phyloP scores from a whole-genome alignment of 1,140 invertebrate genomes.

The Carposina sasakii region DNA sequence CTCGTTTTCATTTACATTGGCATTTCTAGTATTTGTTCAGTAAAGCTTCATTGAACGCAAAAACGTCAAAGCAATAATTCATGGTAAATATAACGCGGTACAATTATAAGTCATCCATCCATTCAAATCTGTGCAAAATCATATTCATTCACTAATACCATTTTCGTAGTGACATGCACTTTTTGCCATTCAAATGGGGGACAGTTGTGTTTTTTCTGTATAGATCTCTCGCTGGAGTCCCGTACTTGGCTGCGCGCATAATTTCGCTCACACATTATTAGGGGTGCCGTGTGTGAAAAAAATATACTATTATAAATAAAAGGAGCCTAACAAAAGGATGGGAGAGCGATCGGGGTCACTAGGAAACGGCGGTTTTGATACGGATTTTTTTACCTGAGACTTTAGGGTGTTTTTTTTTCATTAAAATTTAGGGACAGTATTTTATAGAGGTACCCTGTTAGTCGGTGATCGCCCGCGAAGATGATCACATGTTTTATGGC shows the following conservation, averaged over 20 bases:
- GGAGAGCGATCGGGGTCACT: constrained; percentile 69
- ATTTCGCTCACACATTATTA: constrained; percentile 66
- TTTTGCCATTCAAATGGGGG: constrained; percentile 70
- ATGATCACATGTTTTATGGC: constrained; percentile 67
- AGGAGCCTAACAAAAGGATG: constrained; percentile 64
- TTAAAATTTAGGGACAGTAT: constrained; percentile 45
- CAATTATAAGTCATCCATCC: constrained; percentile 70
- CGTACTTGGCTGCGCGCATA: constrained; percentile 45
- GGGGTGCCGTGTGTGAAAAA: constrained; percentile 69
- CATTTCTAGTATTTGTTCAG: background rate
- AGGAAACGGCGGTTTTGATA: constrained; percentile 70
- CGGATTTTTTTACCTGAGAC: constrained; percentile 66
- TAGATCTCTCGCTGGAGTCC: constrained; percentile 33
- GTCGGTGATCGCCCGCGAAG: constrained; percentile 68
- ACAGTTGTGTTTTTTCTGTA: constrained; percentile 64
- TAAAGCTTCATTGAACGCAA: constrained; percentile 32
- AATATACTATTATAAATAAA: constrained; percentile 71
- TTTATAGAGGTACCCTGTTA: constrained; percentile 61
- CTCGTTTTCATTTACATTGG: too few relatives aligned
- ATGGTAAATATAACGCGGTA: constrained; percentile 64
- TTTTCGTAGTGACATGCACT: constrained; percentile 66
- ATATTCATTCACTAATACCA: constrained; percentile 67
- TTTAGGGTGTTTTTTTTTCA: constrained; percentile 60
- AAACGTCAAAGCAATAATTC: constrained; percentile 67
- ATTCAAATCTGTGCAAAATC: constrained; percentile 60